A percentile compares a stretch with the other conserved stretches of the same genome.
phyloP scores from a whole-genome alignment of 2,797 vertebrate genomes.

The Rhinatrema bivittatum region DNA sequence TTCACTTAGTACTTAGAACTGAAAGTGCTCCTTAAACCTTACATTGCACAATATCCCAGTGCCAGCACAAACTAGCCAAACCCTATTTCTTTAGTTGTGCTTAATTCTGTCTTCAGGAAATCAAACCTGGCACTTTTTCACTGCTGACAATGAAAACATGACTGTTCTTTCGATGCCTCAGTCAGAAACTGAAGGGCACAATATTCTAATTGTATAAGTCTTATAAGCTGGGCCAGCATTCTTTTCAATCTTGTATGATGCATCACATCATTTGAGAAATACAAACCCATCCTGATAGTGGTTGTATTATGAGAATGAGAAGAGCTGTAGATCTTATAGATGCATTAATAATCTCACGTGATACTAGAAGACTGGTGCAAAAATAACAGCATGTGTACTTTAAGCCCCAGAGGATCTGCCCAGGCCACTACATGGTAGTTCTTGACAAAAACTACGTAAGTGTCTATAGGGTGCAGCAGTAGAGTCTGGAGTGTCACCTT shows the following conservation, averaged over 20 bases:
- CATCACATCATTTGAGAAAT: conserved; percentile 63
- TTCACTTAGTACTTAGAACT: conserved; percentile 11
- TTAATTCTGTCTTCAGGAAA: conserved; percentile 40
- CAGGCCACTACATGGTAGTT: conserved; percentile 33
- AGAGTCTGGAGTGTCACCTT: conserved; percentile 83
- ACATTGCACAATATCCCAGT: conserved; percentile 49
- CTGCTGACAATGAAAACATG: conserved; percentile 29
- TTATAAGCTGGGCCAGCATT: conserved; percentile 38
- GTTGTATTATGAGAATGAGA: conserved; percentile 53
- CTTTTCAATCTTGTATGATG: conserved; percentile 55
- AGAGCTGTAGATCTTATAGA: conserved; percentile 53
- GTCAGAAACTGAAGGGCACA: conserved; percentile 32
- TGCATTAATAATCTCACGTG: conserved; percentile 56
- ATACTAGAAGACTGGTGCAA: conserved; percentile 57
- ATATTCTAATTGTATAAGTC: conserved; percentile 8
- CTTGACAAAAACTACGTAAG: conserved; percentile 48
- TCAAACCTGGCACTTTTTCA: conserved; percentile 46
- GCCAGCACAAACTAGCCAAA: conserved; percentile 25
- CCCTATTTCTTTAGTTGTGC: conserved; percentile 46
- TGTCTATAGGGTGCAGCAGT: conserved; percentile 27
- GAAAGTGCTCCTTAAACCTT: conserved; percentile 29
- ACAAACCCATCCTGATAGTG: conserved; percentile 53
- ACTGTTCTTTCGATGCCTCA: conserved; percentile 16
- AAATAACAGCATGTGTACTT: conserved; percentile 50
- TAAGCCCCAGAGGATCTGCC: conserved; percentile 55